Evolutionary conservation across 1,140 invertebrate genomes (phyloP).

Genomic region (Caenorhabditis remanei): DNA sequence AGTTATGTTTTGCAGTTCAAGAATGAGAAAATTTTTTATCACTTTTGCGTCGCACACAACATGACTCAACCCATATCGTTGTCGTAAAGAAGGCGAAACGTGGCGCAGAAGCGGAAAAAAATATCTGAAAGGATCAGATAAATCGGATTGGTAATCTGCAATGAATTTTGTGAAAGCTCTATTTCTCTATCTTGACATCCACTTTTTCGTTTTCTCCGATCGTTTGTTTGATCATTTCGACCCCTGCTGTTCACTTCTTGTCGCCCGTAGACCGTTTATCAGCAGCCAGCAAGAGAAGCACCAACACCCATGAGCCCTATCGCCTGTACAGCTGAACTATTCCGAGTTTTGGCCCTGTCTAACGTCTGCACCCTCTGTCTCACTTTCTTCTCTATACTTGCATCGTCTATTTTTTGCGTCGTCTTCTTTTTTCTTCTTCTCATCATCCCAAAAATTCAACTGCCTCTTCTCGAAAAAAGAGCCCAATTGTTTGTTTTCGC

Average conservation of each 20-base stretch:
- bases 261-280: constrained; percentile 32
- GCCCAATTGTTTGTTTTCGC: constrained; percentile 54
- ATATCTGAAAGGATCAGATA: background rate
- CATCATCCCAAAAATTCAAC: constrained; percentile 50
- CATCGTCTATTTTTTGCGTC: background rate
- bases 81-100: background rate
- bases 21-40: constrained; percentile 38
- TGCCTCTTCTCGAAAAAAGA: constrained; percentile 10
- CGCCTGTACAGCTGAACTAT: constrained; percentile 50
- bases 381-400: constrained; percentile 5
- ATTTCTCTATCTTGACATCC: constrained; percentile 31
- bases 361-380: constrained; percentile 12
- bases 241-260: background rate
- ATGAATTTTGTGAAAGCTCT: background rate
- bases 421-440: constrained; percentile 35
- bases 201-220: background rate
- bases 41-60: constrained; percentile 20
- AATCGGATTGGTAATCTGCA: background rate
- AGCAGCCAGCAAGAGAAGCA: background rate
- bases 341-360: background rate
- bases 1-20: background rate
- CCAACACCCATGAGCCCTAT: background rate
- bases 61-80: constrained; percentile 1
- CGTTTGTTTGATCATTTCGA: constrained; percentile 45
- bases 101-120: background rate